Evolutionary conservation across 2,888 invertebrate genomes (phyloP), one percentile per base, ranked within the genome.

Genomic region (Dendrolimus pini): DNA sequence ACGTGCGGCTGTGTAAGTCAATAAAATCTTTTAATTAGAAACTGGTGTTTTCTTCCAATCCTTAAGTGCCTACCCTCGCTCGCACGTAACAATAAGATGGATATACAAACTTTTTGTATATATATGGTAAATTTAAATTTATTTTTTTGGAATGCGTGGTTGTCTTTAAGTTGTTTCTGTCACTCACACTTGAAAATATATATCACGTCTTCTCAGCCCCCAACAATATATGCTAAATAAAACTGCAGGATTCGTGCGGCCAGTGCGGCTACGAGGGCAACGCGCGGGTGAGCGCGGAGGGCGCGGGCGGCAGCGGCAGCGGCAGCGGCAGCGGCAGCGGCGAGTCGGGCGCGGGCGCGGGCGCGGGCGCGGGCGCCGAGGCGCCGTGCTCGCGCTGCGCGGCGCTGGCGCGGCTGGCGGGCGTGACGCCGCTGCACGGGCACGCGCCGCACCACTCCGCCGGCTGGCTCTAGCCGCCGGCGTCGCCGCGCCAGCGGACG

Each of bases 381-480:
- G 62, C 64, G 61, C 61, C 75, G 66, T 83, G 85, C 82, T 93
- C 93, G 60, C 93, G 94, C 65, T 92, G 93, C 72, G 91, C 91
- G 68, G 91, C 92, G 72, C 83, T 93, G 70, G 93, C 94, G 66
- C 93, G 94, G 77, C 89, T 95, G 70, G 93, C 94, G 13, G 95
- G 94, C 64, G 94, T 95, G 64, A 95, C 95, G 76, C 95, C 95
- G 67, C 91, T 95, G 70, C 93, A 94, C 82, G 95, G 94, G 1
- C 94, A 94, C 84, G 94, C 93, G 80, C 89, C 87, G 73, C 88
- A 87, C 71, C 93, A 93, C 74, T 93, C 94, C 63, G 91, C 94
- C 56, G 95, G 94, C 67, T 95, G 95, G 95, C 93, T 93, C 65
- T 93, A 87, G 72, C 66, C 54, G 53, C 41, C 56, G 41, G 14